These are phyloP conservation scores for Drosophila arawakana DNA, from an alignment of 1,140 invertebrate genomes.

Conservation along the genomic window DNA sequence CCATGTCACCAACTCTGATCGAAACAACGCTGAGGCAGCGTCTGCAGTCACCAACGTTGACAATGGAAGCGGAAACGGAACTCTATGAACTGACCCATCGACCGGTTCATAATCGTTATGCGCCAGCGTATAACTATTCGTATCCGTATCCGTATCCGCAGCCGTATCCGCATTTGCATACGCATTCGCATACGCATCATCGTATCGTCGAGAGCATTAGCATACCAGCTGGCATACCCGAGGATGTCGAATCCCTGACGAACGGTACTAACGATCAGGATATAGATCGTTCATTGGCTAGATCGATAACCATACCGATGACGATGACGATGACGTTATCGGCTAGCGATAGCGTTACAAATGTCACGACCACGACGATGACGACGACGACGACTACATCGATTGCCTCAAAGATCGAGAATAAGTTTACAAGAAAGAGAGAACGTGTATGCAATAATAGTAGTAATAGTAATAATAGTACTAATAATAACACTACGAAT, in stretches of 20 bases:
- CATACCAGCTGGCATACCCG: slow-evolving; percentile 58
- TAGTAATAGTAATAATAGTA: slow-evolving; percentile 73
- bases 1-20: slow-evolving; percentile 49
- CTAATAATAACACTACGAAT: slow-evolving; percentile 65
- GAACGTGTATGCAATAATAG: slow-evolving; percentile 84
- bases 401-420: slow-evolving; percentile 60
- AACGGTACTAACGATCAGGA: slow-evolving; percentile 49
- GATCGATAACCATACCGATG: slow-evolving; percentile 19
- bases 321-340: slow-evolving; percentile 23
- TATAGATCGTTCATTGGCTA: slow-evolving; percentile 2
- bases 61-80: neutral
- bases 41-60: slow-evolving; percentile 47
- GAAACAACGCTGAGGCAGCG: slow-evolving; percentile 65
- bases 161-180: slow-evolving; percentile 1
- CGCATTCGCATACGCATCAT: slow-evolving; percentile 25
- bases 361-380: slow-evolving; percentile 17
- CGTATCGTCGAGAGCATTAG: slow-evolving; percentile 28
- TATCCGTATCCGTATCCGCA: slow-evolving; percentile 16
- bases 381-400: slow-evolving; percentile 45
- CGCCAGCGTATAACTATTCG: neutral
- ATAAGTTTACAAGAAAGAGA: slow-evolving; percentile 84
- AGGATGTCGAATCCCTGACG: slow-evolving; percentile 57
- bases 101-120: neutral
- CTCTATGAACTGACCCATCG: slow-evolving; percentile 23
- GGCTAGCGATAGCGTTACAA: slow-evolving; percentile 26